phyloP scores from a whole-genome alignment of 2,888 invertebrate species.

The Drosophila pseudotalamancana region DNA sequence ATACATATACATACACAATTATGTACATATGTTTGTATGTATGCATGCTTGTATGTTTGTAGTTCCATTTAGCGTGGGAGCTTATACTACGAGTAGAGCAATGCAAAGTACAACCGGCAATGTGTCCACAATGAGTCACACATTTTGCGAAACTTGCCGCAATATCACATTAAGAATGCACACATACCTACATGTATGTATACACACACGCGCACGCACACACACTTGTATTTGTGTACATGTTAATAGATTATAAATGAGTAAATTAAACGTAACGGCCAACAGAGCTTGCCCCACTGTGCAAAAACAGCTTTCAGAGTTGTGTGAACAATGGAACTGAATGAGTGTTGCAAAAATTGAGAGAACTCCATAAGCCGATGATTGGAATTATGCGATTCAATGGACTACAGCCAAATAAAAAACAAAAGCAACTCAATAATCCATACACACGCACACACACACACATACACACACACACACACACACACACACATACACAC shows the following conservation, averaged over 20 bases:
- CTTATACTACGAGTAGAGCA: slow-evolving; percentile 19
- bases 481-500: no score
- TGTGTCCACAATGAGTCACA: slow-evolving; percentile 32
- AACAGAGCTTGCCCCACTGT: slow-evolving; percentile 20
- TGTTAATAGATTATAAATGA: slow-evolving; percentile 33
- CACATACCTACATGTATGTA: neutral
- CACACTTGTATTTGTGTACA: neutral
- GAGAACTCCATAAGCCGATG: neutral
- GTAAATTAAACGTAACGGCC: slow-evolving; percentile 48
- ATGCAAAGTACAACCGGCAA: slow-evolving; percentile 19
- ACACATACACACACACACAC: neutral
- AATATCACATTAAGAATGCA: neutral
- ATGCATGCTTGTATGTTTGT: neutral
- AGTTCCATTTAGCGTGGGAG: slow-evolving; percentile 42
- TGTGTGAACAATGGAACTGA: slow-evolving; percentile 5
- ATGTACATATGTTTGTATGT: neutral
- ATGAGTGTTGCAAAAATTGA: slow-evolving; percentile 5
- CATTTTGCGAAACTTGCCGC: slow-evolving; percentile 21
- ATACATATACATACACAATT: neutral
- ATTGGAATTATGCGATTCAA: neutral
- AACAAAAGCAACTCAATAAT: no score
- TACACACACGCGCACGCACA: neutral
- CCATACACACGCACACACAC: neutral
- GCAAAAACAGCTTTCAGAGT: neutral
- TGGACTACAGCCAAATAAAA: neutral